Conservation (phyloP, 2,888 invertebrate genomes). For the Pterostichus madidus region DNA sequence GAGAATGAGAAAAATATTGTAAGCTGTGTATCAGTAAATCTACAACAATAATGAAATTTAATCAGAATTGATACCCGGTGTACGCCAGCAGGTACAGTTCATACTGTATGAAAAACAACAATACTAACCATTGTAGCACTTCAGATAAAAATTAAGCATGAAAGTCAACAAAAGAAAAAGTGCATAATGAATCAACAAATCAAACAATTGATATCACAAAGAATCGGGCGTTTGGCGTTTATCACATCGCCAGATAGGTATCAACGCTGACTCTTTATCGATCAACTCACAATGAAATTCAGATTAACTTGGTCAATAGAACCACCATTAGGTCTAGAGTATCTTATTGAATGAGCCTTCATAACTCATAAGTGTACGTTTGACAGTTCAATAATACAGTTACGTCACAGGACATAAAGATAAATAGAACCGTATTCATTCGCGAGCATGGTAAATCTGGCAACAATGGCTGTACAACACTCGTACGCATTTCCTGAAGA, state of each 20-base stretch:
- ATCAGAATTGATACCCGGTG: not conserved
- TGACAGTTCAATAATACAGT: conserved; percentile 54
- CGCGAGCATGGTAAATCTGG: conserved; percentile 37
- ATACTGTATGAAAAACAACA: not conserved
- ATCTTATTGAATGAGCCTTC: conserved; percentile 24
- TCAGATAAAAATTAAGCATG: conserved; percentile 11
- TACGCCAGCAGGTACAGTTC: not conserved
- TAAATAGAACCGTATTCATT: conserved; percentile 48
- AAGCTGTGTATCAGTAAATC: not conserved
- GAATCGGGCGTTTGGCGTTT: conserved; percentile 31
- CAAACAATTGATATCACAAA: conserved; percentile 22
- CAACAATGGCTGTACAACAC: conserved; percentile 49
- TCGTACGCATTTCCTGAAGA: conserved; percentile 61
- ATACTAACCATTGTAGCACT: conserved; percentile 18
- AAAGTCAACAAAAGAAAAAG: conserved; percentile 1
- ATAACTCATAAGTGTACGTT: not conserved
- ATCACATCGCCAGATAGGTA: not conserved
- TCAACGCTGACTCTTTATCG: conserved; percentile 11
- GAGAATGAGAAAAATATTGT: no score
- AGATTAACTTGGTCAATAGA: conserved; percentile 45
- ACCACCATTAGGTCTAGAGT: conserved; percentile 10
- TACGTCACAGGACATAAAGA: conserved; percentile 32
- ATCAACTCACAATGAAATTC: conserved; percentile 34
- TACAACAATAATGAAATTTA: no score
- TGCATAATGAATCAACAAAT: conserved; percentile 24